phyloP scores from a whole-genome alignment of 2,797 vertebrate species.

The Heteromormyrus szaboi region DNA sequence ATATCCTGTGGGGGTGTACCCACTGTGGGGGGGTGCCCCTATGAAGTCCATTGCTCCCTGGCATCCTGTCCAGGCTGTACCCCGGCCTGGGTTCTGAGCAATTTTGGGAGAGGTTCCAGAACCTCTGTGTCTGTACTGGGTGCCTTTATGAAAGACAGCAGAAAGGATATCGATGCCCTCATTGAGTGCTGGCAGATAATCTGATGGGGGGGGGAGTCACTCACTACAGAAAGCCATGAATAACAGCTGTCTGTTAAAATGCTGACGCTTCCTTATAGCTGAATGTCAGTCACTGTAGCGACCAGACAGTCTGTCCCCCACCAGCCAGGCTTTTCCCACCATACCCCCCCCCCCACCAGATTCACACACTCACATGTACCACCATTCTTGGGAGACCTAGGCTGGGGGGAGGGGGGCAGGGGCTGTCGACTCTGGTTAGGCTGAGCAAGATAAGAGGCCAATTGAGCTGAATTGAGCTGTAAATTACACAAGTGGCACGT shows the following conservation, averaged over 20 bases:
- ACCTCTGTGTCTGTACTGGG: not conserved
- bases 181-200: not conserved
- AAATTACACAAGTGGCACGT: conserved; percentile 42
- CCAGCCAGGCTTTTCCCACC: conserved; percentile 25
- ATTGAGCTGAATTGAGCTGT: conserved; percentile 45
- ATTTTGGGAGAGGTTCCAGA: not conserved
- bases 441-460: conserved; percentile 32
- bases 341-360: not conserved
- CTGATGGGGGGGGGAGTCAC: not conserved
- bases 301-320: conserved; percentile 52
- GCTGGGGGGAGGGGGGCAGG: not conserved
- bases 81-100: not conserved
- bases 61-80: not conserved
- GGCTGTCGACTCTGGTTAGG: conserved; percentile 51
- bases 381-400: conserved; percentile 22
- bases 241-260: conserved; percentile 14
- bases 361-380: conserved; percentile 20
- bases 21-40: not conserved
- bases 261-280: conserved; percentile 38
- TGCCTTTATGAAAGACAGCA: not conserved
- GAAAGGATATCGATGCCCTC: not conserved
- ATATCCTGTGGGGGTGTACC: too few relatives aligned
- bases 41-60: not conserved
- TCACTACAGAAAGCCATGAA: not conserved
- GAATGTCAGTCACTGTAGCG: conserved; percentile 51